Evolutionary conservation across 2,797 vertebrate genomes (phyloP).

Genomic region (Pampus argenteus): DNA sequence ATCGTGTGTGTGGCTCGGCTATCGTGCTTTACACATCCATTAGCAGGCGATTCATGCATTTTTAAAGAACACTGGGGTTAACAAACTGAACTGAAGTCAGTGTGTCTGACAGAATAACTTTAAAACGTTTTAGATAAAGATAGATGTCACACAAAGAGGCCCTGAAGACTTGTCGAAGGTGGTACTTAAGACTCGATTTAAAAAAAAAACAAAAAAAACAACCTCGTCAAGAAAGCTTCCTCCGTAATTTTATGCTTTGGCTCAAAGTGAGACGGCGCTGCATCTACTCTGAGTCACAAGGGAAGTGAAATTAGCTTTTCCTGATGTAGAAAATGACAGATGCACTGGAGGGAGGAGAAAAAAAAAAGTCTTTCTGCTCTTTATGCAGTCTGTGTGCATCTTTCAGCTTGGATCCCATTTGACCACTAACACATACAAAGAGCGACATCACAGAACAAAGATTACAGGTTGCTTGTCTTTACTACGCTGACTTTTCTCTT

Average conservation of each 20-base stretch:
- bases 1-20: background rate
- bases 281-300: constrained; percentile 39
- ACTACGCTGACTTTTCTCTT: background rate
- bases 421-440: background rate
- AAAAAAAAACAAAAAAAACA: constrained; percentile 7
- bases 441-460: constrained; percentile 6
- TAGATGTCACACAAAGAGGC: background rate
- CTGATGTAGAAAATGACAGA: constrained; percentile 21
- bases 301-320: constrained; percentile 54
- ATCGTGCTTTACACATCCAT: background rate
- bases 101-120: constrained; percentile 1
- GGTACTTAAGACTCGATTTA: constrained; percentile 3
- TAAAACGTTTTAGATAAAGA: constrained; percentile 5
- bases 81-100: background rate
- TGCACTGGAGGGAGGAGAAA: background rate
- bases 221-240: background rate
- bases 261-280: constrained; percentile 18
- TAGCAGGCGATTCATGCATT: background rate
- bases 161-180: background rate
- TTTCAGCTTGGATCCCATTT: background rate
- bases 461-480: background rate
- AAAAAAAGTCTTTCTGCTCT: constrained; percentile 14
- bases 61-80: background rate
- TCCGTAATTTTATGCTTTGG: constrained; percentile 3
- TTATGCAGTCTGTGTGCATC: background rate